Evolutionary conservation across 2,888 invertebrate genomes (phyloP), one percentile per base, ranked within the genome.

Genomic region (Tetanocera ferruginea): DNA sequence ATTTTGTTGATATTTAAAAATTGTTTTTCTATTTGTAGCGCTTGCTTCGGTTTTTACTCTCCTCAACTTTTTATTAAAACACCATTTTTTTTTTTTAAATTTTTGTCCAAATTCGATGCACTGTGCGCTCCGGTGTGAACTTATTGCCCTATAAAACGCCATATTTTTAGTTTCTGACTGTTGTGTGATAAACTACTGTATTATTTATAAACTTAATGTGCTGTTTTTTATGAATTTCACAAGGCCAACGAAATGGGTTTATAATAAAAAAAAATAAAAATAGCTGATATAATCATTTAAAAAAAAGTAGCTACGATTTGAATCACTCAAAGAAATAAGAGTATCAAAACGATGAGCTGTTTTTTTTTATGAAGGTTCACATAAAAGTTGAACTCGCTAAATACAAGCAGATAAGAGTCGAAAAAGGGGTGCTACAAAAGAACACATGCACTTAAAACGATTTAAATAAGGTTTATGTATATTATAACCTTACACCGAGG

Each of bases 221-320:
- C 14, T 69, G 14, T 55, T 14, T 43, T 80, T 76, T 79, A 75
- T 77, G 71, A 57, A 72, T 78, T 76, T 49, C 57, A 70, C 80
- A 81, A 80, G 78, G 78, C 78, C 73, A 60, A 72, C 55, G 55
- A 77, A 78, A 70, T 75, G 57, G 77, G 75, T 82, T 82, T 76
- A 80, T 81, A 64, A 31, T 64, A 74, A 64, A 51, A 17, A n/a
- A 14, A 52, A 60, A 73, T 57, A 34, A 51, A 37, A 49, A 57
- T 4, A 23, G 9, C 19, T 55, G 19, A 57, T n/a, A 57, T 1
- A 57, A 8, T 1, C 19, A 14, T 57, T 57, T 23, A 57, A 57
- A 60, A 23, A 60, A 25, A 60, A 57, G 57, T 19, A 57, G 23
- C 19, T 5, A 5, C 9, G 19, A 8, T 6, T n/a, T 57, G 23